phyloP scores from a whole-genome alignment of 2,113 vertebrate genomes.

The Progne subis region DNA sequence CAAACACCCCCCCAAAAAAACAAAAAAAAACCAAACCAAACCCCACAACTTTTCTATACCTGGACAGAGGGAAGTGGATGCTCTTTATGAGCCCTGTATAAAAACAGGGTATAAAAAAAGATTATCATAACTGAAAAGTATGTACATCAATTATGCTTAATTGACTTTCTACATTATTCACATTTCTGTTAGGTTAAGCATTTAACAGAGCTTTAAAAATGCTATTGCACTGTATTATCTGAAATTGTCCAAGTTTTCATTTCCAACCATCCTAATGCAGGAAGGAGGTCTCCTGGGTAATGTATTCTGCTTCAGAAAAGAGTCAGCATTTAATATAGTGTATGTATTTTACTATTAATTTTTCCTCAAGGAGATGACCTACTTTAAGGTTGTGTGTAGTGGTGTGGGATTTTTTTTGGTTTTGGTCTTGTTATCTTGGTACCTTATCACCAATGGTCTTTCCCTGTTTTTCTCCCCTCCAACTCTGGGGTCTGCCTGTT shows the following conservation, averaged over 20 bases:
- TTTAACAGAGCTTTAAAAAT: slow-evolving; percentile 60
- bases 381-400: not conserved
- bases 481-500: no score
- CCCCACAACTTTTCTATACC: not conserved
- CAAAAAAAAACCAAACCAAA: not conserved
- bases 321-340: not conserved
- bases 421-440: no score
- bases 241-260: not conserved
- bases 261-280: not conserved
- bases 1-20: not conserved
- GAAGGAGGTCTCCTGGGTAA: not conserved
- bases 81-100: not conserved
- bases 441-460: no score
- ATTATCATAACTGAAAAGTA: not conserved
- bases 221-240: not conserved
- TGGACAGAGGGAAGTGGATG: not conserved
- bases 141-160: slow-evolving; percentile 48
- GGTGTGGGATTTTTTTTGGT: no score
- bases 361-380: not conserved
- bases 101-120: not conserved
- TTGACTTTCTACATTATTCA: slow-evolving; percentile 51
- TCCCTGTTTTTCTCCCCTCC: no score
- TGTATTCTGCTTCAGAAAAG: not conserved
- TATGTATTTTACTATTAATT: slow-evolving; percentile 26
- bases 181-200: slow-evolving; percentile 49